phyloP scores from a whole-genome alignment of 2,888 invertebrate genomes.

The Apotomis capreana region DNA sequence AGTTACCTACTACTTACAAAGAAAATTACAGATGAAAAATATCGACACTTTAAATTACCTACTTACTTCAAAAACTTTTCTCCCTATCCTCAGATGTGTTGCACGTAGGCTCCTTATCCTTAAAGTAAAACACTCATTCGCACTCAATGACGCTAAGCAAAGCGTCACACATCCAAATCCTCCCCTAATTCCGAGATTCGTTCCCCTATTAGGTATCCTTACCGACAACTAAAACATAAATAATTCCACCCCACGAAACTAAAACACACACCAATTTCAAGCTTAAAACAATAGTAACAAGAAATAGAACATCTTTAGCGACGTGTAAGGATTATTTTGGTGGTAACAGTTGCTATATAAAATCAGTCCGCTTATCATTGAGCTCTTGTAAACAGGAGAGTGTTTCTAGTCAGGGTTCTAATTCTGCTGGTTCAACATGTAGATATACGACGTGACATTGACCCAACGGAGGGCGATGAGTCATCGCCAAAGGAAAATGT shows the following conservation, averaged over 20 bases:
- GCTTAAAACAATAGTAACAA: not conserved
- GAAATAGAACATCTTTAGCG: not conserved
- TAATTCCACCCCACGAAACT: not conserved
- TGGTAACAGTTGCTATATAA: slow-evolving; percentile 21
- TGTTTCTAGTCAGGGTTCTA: slow-evolving; percentile 7
- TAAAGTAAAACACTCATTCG: slow-evolving; percentile 28
- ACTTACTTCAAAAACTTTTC: not conserved
- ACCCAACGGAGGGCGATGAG: slow-evolving; percentile 55
- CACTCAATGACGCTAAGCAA: slow-evolving; percentile 39
- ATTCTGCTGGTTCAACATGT: slow-evolving; percentile 27
- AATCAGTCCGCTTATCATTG: slow-evolving; percentile 19
- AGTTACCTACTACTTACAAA: too few relatives aligned
- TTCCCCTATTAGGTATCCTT: slow-evolving; percentile 60
- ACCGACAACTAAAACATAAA: slow-evolving; percentile 48
- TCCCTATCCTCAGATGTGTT: too few relatives aligned
- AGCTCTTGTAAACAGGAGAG: not conserved
- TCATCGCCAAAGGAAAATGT: slow-evolving; percentile 48
- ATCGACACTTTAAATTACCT: too few relatives aligned
- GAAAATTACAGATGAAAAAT: too few relatives aligned
- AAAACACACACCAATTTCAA: not conserved
- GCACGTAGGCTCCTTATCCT: slow-evolving; percentile 11
- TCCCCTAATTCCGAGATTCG: slow-evolving; percentile 53
- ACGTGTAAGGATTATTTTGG: not conserved
- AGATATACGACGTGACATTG: slow-evolving; percentile 60
- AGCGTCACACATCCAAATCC: slow-evolving; percentile 42